These are phyloP conservation scores for Asarcornis scutulata DNA, from an alignment of 2,113 vertebrate species.

Conservation along the genomic window DNA sequence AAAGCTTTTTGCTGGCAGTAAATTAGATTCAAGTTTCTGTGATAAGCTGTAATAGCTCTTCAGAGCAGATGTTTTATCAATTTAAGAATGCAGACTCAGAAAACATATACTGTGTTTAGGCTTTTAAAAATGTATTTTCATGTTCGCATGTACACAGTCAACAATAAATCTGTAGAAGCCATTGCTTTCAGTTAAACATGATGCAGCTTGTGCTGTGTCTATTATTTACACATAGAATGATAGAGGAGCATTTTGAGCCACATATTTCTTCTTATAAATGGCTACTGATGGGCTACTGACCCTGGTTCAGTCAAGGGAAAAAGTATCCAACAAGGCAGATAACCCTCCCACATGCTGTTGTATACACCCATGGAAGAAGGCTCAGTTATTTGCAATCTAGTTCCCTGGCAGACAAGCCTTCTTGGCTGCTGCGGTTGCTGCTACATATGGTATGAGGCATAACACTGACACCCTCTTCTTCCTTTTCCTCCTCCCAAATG, in stretches of 20 bases:
- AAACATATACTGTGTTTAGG: neutral
- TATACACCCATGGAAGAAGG: neutral
- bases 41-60: slow-evolving; percentile 60
- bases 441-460: fast-evolving
- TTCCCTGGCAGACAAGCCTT: neutral
- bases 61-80: slow-evolving; percentile 66
- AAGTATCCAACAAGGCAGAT: neutral
- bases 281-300: neutral
- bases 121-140: slow-evolving; percentile 27
- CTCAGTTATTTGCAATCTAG: neutral
- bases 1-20: slow-evolving; percentile 54
- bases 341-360: neutral
- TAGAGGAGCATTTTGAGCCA: neutral
- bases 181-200: neutral
- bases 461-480: neutral
- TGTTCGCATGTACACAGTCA: slow-evolving; percentile 26
- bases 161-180: slow-evolving; percentile 28
- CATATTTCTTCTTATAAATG: neutral
- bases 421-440: neutral
- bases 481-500: neutral
- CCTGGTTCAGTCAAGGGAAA: neutral
- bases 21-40: slow-evolving; percentile 47
- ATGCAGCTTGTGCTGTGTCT: slow-evolving; percentile 1
- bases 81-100: slow-evolving; percentile 33
- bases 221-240: neutral